Evolutionary conservation across 2,888 invertebrate genomes (phyloP).

Genomic region (Diloba caeruleocephala): DNA sequence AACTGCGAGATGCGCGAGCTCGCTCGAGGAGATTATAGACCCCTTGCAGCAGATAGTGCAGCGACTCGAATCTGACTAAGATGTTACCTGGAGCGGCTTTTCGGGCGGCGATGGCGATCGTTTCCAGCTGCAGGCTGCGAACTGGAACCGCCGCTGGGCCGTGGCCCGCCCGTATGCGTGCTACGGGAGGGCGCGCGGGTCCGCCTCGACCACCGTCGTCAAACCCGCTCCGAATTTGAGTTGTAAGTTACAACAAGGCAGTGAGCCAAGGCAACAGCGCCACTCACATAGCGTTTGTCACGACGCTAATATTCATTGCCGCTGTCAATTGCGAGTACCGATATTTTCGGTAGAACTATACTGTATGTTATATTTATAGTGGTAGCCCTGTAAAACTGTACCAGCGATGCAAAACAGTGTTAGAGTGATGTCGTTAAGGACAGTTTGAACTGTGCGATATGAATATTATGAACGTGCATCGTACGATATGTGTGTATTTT

Average conservation of each 20-base stretch:
- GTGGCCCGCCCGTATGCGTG: conserved; percentile 67
- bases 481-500: conserved; percentile 68
- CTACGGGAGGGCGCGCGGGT: conserved; percentile 72
- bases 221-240: conserved; percentile 87
- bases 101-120: conserved; percentile 89
- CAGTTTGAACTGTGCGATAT: conserved; percentile 62
- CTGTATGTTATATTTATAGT: conserved; percentile 63
- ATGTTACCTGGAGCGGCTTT: conserved; percentile 93
- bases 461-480: conserved; percentile 55
- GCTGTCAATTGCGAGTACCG: conserved; percentile 72
- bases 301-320: conserved; percentile 34
- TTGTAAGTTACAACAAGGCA: conserved; percentile 65
- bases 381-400: conserved; percentile 65
- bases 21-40: conserved; percentile 86
- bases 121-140: conserved; percentile 82
- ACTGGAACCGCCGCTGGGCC: conserved; percentile 71
- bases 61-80: conserved; percentile 92
- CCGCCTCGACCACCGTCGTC: conserved; percentile 83
- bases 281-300: conserved; percentile 14
- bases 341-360: conserved; percentile 64
- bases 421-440: conserved; percentile 58
- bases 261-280: conserved; percentile 34
- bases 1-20: conserved; percentile 94
- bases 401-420: conserved; percentile 60
- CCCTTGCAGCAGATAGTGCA: conserved; percentile 85